Evolutionary conservation across 2,797 vertebrate species (phyloP), one percentile per base, ranked within the genome.

Genomic region (Petrocephalus sullivani): DNA sequence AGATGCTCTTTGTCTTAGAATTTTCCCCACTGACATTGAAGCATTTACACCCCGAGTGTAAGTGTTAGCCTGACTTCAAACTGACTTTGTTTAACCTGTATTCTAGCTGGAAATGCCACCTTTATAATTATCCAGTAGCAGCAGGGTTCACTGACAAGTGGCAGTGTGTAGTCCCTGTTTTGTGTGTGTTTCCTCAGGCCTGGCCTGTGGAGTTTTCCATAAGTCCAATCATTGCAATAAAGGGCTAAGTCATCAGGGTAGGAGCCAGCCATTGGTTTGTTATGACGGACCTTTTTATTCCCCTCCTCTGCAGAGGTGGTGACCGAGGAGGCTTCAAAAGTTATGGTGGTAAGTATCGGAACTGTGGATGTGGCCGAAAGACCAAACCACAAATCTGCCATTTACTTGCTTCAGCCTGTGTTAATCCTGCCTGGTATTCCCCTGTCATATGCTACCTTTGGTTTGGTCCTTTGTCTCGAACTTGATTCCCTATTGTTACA

Each of bases 301-400:
- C 98, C 99, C 99, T 98, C 98, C 97, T 98, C 98, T 98, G 98
- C 98, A 99, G 98, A 97, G 97, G 98, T 99, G 98, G 97, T 97
- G 98, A 99, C 97, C 98, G 97, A 98, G 98, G 98, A 98, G 98
- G 97, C 98, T 99, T 96, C 98, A 99, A 99, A 99, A 99, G 99
- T 99, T 99, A 96, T 94, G 98, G 98, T 99, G 98, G 98, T 99
- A 99, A 99, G 98, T 99, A 97, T 97, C 94, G 96, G 97, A 98
- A 41, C 46, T 53, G 3, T 41, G 33, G 33, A 71, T 37, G 28
- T 16, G 67, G 14, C 97, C 96, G 49, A 56, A 16, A 53, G 51
- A 87, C 46, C 14, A 10, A 41, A 21, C 49, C 64, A 54, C 51
- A 98, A 96, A 97, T 96, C 96, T 97, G 97, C 97, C 96, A 95